Evolutionary conservation across 23 tunicate species (phyloP).

Genomic region (Corella eumyota): DNA sequence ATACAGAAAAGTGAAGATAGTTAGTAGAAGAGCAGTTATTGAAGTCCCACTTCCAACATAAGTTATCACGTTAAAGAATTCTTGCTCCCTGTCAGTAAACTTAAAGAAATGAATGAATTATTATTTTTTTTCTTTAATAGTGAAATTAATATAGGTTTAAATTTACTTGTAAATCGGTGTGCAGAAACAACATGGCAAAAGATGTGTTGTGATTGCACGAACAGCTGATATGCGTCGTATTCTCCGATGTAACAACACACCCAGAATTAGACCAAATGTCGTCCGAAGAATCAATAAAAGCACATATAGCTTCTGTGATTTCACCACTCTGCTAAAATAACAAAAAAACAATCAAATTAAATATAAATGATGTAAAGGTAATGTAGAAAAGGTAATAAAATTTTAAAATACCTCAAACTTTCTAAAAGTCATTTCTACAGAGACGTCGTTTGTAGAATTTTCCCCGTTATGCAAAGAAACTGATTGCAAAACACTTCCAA

Average conservation of each 20-base stretch:
- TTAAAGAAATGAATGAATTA: background rate
- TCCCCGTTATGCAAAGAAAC: background rate
- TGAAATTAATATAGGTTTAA: background rate
- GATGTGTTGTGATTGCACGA: constrained; percentile 84
- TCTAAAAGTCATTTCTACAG: background rate
- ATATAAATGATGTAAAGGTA: background rate
- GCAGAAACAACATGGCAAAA: constrained; percentile 80
- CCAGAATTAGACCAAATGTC: constrained; percentile 29
- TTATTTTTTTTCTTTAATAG: too few relatives aligned
- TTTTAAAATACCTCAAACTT: background rate
- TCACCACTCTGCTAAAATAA: background rate
- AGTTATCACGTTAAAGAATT: constrained; percentile 55
- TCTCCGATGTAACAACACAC: constrained; percentile 18
- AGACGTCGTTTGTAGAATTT: background rate
- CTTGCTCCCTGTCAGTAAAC: constrained; percentile 37
- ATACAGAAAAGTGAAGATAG: constrained; percentile 46
- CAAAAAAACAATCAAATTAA: background rate
- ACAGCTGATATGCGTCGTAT: constrained; percentile 53
- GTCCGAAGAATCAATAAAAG: constrained; percentile 9
- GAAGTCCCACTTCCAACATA: constrained; percentile 88
- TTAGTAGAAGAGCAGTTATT: constrained; percentile 64
- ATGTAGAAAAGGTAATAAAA: too few relatives aligned
- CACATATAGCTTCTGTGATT: background rate
- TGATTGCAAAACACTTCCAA: too few relatives aligned
- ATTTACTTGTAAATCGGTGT: constrained; percentile 55